A percentile compares a stretch with the other conserved stretches of the same genome.
These are phyloP conservation scores for Lateolabrax maculatus DNA, from an alignment of 2,797 vertebrate species.

Conservation along the genomic window DNA sequence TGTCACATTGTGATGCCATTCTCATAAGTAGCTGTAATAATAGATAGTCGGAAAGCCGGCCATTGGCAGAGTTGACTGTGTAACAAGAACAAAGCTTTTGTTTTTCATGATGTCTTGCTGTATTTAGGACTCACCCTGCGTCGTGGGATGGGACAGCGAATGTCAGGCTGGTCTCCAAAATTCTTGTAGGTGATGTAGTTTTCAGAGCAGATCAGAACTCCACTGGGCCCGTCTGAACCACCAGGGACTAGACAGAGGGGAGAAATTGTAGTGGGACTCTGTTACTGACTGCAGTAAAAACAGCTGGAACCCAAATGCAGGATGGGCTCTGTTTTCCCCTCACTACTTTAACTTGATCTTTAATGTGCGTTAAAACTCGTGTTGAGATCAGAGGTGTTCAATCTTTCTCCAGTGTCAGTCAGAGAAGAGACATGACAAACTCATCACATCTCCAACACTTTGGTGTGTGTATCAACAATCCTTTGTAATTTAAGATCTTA, in stretches of 20 bases:
- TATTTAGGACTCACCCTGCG: constrained; percentile 89
- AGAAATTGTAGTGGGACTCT: neutral
- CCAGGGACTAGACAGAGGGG: constrained; percentile 90
- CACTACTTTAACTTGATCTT: neutral
- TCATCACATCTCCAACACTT: constrained; percentile 60
- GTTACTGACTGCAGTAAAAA: neutral
- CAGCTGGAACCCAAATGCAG: neutral
- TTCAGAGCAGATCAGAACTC: constrained; percentile 98
- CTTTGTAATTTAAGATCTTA: neutral
- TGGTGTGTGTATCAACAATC: neutral
- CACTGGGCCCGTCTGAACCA: constrained; percentile 97
- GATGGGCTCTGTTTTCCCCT: neutral
- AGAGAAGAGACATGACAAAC: constrained; percentile 80
- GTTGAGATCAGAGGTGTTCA: constrained; percentile 65
- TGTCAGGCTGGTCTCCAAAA: constrained; percentile 98
- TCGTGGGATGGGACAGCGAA: constrained; percentile 97
- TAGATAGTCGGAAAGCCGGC: neutral
- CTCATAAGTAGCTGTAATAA: neutral
- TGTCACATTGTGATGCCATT: neutral
- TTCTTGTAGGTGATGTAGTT: constrained; percentile 99
- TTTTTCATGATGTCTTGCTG: neutral
- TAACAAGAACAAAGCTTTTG: neutral
- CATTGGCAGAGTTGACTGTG: neutral
- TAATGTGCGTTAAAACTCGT: neutral
- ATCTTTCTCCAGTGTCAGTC: constrained; percentile 71